phyloP scores from a whole-genome alignment of 37 sponge, comb jelly and placozoan species.

The Ephydatia muelleri region DNA sequence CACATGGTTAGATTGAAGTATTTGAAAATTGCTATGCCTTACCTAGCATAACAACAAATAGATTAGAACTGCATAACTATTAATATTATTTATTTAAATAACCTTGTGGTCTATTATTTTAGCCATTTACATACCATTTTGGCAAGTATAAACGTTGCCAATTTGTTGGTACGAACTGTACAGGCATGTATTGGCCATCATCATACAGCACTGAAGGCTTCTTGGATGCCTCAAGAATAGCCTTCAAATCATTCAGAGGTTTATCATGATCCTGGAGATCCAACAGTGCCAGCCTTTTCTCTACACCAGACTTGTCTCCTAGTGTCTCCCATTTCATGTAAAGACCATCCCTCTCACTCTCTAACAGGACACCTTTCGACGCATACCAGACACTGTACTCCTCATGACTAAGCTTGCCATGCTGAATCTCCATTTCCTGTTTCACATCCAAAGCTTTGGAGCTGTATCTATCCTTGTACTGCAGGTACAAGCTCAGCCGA shows the following conservation, averaged over 20 bases:
- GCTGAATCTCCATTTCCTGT: neutral
- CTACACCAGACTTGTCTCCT: slow-evolving; percentile 38
- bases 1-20: neutral
- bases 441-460: slow-evolving; percentile 8
- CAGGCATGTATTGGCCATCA: slow-evolving; percentile 22
- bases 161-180: slow-evolving; percentile 29
- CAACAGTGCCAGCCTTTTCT: slow-evolving; percentile 11
- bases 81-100: too few species aligned
- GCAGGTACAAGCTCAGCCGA: slow-evolving; percentile 32
- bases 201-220: neutral
- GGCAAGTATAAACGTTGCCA: slow-evolving; percentile 16
- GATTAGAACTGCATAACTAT: too few species aligned
- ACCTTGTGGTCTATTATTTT: too few species aligned
- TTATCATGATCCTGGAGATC: slow-evolving; percentile 3
- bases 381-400: slow-evolving; percentile 37
- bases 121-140: neutral
- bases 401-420: neutral
- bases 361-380: neutral
- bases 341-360: slow-evolving; percentile 1
- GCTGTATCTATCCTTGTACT: slow-evolving; percentile 38
- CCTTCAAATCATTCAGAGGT: slow-evolving; percentile 19
- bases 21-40: too few species aligned
- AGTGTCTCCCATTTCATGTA: slow-evolving; percentile 50
- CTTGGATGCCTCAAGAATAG: slow-evolving; percentile 17
- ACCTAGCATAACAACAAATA: too few species aligned